These are phyloP conservation scores for Acrocyrtus sp. DNA, from an alignment of 2,888 invertebrate genomes.

Conservation along the genomic window DNA sequence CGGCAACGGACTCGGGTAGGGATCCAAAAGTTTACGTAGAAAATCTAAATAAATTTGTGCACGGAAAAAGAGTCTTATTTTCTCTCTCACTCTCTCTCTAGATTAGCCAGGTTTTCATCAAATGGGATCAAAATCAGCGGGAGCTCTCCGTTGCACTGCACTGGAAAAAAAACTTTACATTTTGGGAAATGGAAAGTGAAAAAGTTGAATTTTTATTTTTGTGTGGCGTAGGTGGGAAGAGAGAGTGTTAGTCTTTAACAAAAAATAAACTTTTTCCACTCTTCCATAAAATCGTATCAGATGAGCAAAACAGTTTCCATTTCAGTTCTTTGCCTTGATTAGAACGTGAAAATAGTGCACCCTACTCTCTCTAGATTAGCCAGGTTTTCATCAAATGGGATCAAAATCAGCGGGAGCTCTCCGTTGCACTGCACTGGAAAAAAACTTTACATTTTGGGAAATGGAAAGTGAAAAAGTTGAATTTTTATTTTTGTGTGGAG, in stretches of 20 bases:
- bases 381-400: slow-evolving; percentile 43
- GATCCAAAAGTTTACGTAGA: neutral
- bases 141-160: neutral
- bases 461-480: slow-evolving; percentile 9
- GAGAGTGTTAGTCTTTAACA: slow-evolving; percentile 3
- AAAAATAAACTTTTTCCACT: neutral
- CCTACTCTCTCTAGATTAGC: neutral
- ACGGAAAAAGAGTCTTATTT: too few relatives aligned
- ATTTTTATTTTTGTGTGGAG: neutral
- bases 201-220: neutral
- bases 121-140: too few relatives aligned
- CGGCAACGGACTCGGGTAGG: neutral
- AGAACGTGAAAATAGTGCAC: neutral
- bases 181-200: slow-evolving; percentile 12
- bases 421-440: neutral
- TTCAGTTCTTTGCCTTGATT: slow-evolving; percentile 1
- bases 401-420: slow-evolving; percentile 48
- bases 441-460: slow-evolving; percentile 10
- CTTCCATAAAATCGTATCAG: too few relatives aligned
- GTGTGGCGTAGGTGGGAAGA: neutral
- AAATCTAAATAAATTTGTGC: too few relatives aligned
- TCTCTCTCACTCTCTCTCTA: too few relatives aligned
- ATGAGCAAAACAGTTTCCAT: too few relatives aligned
- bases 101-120: too few relatives aligned
- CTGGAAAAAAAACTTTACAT: slow-evolving; percentile 10